Evolutionary conservation across 1,140 invertebrate genomes (phyloP).

Genomic region (Atta cephalotes): DNA sequence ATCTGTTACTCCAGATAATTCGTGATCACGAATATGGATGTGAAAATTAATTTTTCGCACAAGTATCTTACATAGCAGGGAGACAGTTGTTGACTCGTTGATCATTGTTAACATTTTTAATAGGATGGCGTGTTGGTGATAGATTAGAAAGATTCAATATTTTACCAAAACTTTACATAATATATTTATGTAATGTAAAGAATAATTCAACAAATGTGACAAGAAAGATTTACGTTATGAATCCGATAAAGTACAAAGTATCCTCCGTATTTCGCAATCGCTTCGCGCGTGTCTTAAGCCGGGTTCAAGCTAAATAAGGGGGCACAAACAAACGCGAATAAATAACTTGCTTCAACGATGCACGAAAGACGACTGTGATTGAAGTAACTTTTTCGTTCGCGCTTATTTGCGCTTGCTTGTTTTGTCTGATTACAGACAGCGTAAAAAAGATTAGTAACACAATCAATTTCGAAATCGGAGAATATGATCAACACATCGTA

Average conservation of each 20-base stretch:
- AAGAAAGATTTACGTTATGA: conserved; percentile 40
- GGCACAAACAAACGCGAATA: neutral
- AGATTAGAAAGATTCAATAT: conserved; percentile 18
- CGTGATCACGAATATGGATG: neutral
- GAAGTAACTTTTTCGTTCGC: neutral
- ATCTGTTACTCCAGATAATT: conserved; percentile 38
- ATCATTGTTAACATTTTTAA: conserved; percentile 29
- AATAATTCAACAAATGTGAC: conserved; percentile 16
- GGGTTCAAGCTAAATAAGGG: neutral
- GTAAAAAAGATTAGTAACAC: conserved; percentile 3
- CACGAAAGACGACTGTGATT: neutral
- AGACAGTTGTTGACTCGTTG: neutral
- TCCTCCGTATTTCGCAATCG: conserved; percentile 25
- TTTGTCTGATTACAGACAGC: neutral
- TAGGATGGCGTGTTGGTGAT: conserved; percentile 2
- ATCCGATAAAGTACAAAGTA: conserved; percentile 56
- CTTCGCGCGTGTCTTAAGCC: conserved; percentile 1
- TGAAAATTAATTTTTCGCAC: conserved; percentile 8
- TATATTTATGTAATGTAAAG: conserved; percentile 12
- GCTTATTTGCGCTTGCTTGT: neutral
- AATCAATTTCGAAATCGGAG: conserved; percentile 26
- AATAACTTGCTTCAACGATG: neutral
- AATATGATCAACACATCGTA: conserved; percentile 11
- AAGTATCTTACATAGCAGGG: conserved; percentile 5
- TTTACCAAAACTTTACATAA: conserved; percentile 34